These are phyloP conservation scores for Megastigmus dorsalis DNA, from an alignment of 2,888 invertebrate species.

Conservation along the genomic window DNA sequence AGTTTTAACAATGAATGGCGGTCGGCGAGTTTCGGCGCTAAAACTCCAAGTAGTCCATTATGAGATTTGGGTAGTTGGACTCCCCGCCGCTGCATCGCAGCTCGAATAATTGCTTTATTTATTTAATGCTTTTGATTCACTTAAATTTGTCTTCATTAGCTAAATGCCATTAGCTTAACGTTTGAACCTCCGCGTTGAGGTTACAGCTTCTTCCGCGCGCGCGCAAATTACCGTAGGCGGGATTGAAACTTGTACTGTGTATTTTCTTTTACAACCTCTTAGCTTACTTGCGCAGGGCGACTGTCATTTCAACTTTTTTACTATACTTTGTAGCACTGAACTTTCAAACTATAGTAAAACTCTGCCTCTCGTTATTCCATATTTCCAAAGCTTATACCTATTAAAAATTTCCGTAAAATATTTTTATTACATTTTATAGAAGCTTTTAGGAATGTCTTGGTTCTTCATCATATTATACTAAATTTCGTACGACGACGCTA, in stretches of 20 bases:
- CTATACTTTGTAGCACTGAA: not conserved
- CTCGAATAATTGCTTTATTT: too few relatives aligned
- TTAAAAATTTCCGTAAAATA: conserved; percentile 10
- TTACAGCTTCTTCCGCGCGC: not conserved
- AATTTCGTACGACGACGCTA: too few relatives aligned
- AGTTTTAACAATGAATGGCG: too few relatives aligned
- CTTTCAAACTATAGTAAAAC: not conserved
- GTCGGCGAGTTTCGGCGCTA: too few relatives aligned
- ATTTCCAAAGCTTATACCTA: not conserved
- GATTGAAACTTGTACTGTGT: conserved; percentile 16
- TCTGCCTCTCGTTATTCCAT: conserved; percentile 1
- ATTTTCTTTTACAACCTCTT: conserved; percentile 23
- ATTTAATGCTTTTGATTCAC: not conserved
- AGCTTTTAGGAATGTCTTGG: too few relatives aligned
- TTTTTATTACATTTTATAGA: not conserved
- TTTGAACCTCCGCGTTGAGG: not conserved
- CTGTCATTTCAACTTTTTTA: conserved; percentile 19
- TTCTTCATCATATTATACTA: too few relatives aligned
- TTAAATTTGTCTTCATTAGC: not conserved
- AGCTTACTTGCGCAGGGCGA: not conserved
- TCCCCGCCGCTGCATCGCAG: too few relatives aligned
- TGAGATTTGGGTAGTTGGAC: too few relatives aligned
- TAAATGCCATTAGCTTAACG: not conserved
- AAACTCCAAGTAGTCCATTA: too few relatives aligned
- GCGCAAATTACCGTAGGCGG: not conserved